Base-by-base conservation (phyloP, 2,888 invertebrate species). In the Hanleya hanleyi region DNA sequence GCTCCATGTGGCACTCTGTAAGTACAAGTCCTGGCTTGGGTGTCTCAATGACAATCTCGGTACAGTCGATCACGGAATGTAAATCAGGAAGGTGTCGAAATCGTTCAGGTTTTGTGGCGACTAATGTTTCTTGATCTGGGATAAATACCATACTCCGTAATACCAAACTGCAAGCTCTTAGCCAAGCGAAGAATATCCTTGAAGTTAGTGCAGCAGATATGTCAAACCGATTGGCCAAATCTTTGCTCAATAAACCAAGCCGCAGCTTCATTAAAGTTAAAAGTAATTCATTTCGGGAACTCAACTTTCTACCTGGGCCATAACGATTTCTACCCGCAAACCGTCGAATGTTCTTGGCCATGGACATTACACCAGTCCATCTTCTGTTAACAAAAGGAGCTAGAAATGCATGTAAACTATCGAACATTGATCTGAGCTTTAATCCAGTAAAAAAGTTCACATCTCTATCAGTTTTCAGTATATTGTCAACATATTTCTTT, bases 1-100 rank as follows among this genome's bases (percentile, higher is more conserved):
- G 36, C 76, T 74, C 77, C 75, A 80, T 18, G 77, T 77, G 1
- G 57, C n/a, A n/a, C n/a, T n/a, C 57, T 77, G 77, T 22, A 77
- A 61, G 9, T 64, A 38, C 4, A 76, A 38, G 41, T 80, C 73
- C 18, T n/a, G n/a, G n/a, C n/a, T 73, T 62, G 29, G 79, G 78
- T 29, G 69, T 72, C 36, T 79, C 73, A 49, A 78, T 75, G 37
- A 79, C n/a, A n/a, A n/a, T n/a, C n/a, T n/a, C n/a, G n/a, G n/a
- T n/a, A n/a, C n/a, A n/a, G n/a, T n/a, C n/a, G 80, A 73, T 77
- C 4, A 77, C 71, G 1, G 70, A 74, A 49, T 74, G 70, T 3
- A 76, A 29, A 38, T 70, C 73, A 12, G 57, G 51, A 1, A 77
- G 33, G 18, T 47, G 50, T n/a, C 72, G 35, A 50, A 69, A 74